Evolutionary conservation across 1,140 invertebrate species (phyloP).

Genomic region (Pseudomyrmex flavicornis): DNA sequence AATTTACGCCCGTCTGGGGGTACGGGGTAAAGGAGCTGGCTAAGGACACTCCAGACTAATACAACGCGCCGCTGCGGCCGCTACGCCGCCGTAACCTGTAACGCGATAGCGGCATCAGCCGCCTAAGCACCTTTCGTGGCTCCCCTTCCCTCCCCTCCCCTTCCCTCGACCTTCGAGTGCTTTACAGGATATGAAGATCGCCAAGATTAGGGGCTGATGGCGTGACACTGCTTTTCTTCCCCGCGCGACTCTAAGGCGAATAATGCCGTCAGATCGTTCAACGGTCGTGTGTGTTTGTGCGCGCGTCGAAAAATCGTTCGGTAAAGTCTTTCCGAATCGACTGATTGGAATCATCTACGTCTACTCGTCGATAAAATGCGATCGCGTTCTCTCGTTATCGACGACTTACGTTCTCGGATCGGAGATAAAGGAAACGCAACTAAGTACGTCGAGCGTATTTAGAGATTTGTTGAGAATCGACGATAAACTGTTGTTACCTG

Average conservation of each 20-base stretch:
- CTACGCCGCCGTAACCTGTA: conserved; percentile 29
- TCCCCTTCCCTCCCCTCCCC: not conserved
- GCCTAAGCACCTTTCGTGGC: conserved; percentile 60
- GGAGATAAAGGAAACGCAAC: conserved; percentile 44
- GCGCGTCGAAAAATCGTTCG: not conserved
- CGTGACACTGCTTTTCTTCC: conserved; percentile 17
- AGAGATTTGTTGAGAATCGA: conserved; percentile 17
- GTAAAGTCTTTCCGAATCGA: conserved; percentile 2
- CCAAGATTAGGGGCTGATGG: conserved; percentile 65
- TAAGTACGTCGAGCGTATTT: conserved; percentile 7
- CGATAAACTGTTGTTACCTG: not conserved
- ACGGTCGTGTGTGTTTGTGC: not conserved
- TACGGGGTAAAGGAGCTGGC: conserved; percentile 15
- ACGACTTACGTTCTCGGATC: conserved; percentile 14
- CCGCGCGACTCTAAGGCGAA: conserved; percentile 23
- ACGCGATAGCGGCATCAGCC: conserved; percentile 63
- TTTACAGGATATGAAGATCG: conserved; percentile 69
- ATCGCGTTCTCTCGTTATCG: conserved; percentile 7
- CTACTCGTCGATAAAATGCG: conserved; percentile 19
- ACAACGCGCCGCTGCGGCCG: conserved; percentile 44
- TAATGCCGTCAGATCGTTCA: conserved; percentile 3
- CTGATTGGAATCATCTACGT: conserved; percentile 47
- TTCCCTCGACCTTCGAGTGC: conserved; percentile 52
- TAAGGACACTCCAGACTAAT: conserved; percentile 61
- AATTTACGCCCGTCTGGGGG: conserved; percentile 62